Conservation (phyloP, 2,888 invertebrate genomes). For the Apomyelois bistriatella region DNA sequence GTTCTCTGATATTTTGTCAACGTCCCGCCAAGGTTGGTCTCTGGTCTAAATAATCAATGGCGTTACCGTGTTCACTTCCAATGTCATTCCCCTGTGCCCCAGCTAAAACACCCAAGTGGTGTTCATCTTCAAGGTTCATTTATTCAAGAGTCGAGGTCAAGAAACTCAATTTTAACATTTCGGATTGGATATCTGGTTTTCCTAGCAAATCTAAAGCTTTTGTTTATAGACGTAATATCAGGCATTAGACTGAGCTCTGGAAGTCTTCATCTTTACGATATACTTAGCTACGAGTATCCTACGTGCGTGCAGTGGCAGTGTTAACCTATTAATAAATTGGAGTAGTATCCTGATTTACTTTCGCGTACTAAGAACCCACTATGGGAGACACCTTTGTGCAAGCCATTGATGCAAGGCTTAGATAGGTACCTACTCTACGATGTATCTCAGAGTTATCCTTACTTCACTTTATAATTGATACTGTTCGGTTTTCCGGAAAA, state of each 20-base stretch:
- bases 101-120: conserved; percentile 21
- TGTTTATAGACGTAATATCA: not conserved
- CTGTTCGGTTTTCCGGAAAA: no score
- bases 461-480: no score
- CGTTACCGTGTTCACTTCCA: conserved; percentile 37
- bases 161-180: conserved; percentile 12
- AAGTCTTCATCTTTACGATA: not conserved
- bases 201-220: not conserved
- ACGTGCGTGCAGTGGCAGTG: no score
- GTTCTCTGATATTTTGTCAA: conserved; percentile 61
- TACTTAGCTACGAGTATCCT: not conserved
- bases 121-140: conserved; percentile 19
- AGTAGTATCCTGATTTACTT: no score
- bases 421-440: no score
- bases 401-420: no score
- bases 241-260: not conserved
- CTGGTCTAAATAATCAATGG: conserved; percentile 48
- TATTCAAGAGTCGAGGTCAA: conserved; percentile 18
- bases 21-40: conserved; percentile 57
- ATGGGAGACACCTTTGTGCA: no score
- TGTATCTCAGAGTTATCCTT: no score
- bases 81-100: conserved; percentile 49
- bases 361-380: no score
- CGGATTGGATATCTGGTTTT: not conserved
- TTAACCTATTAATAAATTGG: no score